Evolutionary conservation across 1,140 invertebrate genomes (phyloP), one percentile per base, ranked within the genome.

Genomic region (Laodelphax striatellus): DNA sequence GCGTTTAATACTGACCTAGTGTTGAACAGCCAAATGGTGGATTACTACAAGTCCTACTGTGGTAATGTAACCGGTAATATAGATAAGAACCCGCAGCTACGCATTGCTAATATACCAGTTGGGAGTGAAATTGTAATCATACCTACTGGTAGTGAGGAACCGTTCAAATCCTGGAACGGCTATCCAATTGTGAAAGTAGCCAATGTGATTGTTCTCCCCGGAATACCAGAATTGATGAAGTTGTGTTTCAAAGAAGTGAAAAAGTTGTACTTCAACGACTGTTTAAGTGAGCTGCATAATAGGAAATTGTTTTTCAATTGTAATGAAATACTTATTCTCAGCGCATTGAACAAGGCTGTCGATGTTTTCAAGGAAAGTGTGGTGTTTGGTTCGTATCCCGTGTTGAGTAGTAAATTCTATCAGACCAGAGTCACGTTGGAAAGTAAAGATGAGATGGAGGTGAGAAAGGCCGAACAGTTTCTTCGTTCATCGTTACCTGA

Each of bases 201-300:
- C 50, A 92, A 92, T 74, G 86, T 91, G 2, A 85, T 81, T 64
- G 79, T 89, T 50, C 87, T 92, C 67, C 89, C 90, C 38, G 89
- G 89, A 10, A 82, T 90, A 50, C 87, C 88, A 11, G 70, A 77
- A 59, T 81, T 85, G 65, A 72, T 88, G 50, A 72, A 84, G 66
- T 72, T 70, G 55, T 74, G 77, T n/a, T 87, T 89, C 62, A 63
- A 65, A 11, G 50, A 63, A 44, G 70, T 80, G 21, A 59, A 70
- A 60, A 62, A 67, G 42, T 28, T 38, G n/a, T 57, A 61, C 68
- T 57, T 70, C 70, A 50, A 60, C 57, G 54, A 64, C 38, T 53
- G 43, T 44, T 43, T 46, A 11, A 31, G 28, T 22, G 60, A 34
- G 10, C 74, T 80, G 66, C 68, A 74, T 62, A 71, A 67, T 13